Percentiles rank a stretch among this genome's conserved stretches.
Evolutionary conservation across 2,113 vertebrate genomes (phyloP).

Genomic region (Eptatretus burgeri): DNA sequence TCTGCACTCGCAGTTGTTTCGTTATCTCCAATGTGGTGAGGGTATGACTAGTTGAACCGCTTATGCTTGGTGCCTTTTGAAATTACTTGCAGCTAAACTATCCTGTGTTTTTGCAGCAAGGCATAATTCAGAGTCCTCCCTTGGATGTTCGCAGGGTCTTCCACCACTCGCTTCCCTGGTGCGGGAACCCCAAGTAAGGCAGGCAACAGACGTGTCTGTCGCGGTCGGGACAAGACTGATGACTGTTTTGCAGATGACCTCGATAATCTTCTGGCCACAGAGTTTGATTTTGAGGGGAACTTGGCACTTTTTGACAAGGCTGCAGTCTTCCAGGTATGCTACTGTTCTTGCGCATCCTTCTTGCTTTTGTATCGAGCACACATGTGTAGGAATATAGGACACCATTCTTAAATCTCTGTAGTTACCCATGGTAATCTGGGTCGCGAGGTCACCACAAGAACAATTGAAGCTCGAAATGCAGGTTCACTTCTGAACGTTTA

Average conservation of each 20-base stretch:
- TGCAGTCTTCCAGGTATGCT: slow-evolving; percentile 43
- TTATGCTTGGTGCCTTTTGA: no score
- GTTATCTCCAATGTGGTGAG: no score
- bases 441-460: no score
- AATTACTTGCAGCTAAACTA: neutral
- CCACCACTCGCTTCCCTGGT: slow-evolving; percentile 49
- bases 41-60: no score
- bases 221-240: slow-evolving; percentile 30
- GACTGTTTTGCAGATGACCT: slow-evolving; percentile 74
- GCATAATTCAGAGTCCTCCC: neutral
- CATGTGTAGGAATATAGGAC: no score
- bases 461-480: no score
- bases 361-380: no score
- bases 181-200: slow-evolving; percentile 62
- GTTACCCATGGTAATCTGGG: no score
- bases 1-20: no score
- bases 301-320: slow-evolving; percentile 91
- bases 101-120: slow-evolving; percentile 1
- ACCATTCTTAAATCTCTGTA: no score
- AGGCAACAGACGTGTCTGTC: neutral
- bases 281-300: slow-evolving; percentile 94
- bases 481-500: no score
- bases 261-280: slow-evolving; percentile 54
- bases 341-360: no score
- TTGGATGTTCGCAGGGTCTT: slow-evolving; percentile 33